phyloP scores from a whole-genome alignment of 2,113 vertebrate species.

The Zapus hudsonius region DNA sequence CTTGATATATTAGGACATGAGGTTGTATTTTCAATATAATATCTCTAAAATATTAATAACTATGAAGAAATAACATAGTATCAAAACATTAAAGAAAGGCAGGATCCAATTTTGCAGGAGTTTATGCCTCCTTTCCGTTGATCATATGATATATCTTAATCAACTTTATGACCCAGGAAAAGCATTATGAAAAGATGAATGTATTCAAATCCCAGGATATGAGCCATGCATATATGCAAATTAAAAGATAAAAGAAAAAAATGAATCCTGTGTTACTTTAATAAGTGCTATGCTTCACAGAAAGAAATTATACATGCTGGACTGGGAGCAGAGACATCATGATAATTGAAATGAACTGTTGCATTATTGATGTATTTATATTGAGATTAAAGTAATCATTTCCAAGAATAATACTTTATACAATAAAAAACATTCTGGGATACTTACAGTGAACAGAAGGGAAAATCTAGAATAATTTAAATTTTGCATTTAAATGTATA shows the following conservation, averaged over 20 bases:
- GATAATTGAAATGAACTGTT: conserved; percentile 20
- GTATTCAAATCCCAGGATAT: conserved; percentile 34
- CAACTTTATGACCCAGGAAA: conserved; percentile 65
- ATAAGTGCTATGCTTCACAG: not conserved
- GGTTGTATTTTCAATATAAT: conserved; percentile 43
- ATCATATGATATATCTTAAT: conserved; percentile 56
- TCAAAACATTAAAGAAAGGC: conserved; percentile 37
- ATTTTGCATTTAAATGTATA: not conserved
- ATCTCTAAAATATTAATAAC: conserved; percentile 68
- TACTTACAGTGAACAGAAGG: not conserved
- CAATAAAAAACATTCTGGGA: not conserved
- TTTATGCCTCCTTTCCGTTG: conserved; percentile 30
- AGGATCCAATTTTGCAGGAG: conserved; percentile 11
- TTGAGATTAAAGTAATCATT: conserved; percentile 25
- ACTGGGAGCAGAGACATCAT: not conserved
- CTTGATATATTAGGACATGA: conserved; percentile 31
- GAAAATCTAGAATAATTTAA: not conserved
- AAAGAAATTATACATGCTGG: not conserved
- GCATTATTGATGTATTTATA: not conserved
- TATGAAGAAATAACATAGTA: conserved; percentile 26
- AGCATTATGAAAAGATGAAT: conserved; percentile 57
- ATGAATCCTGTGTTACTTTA: conserved; percentile 24
- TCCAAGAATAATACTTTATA: not conserved
- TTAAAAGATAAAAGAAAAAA: conserved; percentile 57
- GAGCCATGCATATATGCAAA: conserved; percentile 13